Evolutionary conservation across 1,140 invertebrate species (phyloP).

Genomic region (Yoshiicerus persimilis): DNA sequence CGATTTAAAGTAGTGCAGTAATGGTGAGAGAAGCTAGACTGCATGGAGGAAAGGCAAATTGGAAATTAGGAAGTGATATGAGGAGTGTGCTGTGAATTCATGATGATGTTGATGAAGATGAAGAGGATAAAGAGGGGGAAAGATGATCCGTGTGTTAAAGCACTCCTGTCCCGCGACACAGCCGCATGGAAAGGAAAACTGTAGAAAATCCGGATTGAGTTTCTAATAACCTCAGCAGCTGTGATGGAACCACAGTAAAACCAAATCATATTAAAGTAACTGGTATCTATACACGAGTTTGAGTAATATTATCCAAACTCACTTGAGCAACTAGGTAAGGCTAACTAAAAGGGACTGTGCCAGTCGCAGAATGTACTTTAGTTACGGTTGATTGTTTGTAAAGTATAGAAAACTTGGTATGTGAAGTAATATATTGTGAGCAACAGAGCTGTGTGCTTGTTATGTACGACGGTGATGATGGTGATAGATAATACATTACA

Average conservation of each 20-base stretch:
- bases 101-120: constrained; percentile 25
- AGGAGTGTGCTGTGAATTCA: constrained; percentile 23
- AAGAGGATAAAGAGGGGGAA: constrained; percentile 14
- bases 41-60: background rate
- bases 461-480: background rate
- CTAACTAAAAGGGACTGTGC: background rate
- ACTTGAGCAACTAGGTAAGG: background rate
- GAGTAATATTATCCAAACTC: background rate
- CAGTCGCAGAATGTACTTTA: background rate
- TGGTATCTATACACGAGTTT: background rate
- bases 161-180: background rate
- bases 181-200: background rate
- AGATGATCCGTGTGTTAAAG: background rate
- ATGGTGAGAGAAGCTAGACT: background rate
- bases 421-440: background rate
- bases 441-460: background rate
- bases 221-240: constrained; percentile 19
- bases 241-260: constrained; percentile 9
- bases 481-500: constrained; percentile 20
- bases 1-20: too few relatives aligned
- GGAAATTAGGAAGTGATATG: constrained; percentile 25
- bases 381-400: background rate
- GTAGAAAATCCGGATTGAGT: constrained; percentile 13
- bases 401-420: background rate
- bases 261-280: constrained; percentile 1